phyloP scores from a whole-genome alignment of 2,888 invertebrate species.

The Coleophora deauratella region DNA sequence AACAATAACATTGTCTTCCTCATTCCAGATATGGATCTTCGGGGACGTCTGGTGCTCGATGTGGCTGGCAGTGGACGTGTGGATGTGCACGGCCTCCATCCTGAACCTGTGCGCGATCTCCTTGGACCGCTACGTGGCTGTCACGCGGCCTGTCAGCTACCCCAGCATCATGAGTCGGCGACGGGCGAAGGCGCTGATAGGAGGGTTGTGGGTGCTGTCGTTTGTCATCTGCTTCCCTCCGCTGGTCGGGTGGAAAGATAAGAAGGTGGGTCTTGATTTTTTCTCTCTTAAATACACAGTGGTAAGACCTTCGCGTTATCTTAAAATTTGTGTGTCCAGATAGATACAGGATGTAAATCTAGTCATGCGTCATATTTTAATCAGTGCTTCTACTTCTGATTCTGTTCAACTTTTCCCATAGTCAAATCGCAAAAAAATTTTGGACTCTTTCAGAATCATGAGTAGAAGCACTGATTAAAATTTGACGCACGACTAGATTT shows the following conservation, averaged over 20 bases:
- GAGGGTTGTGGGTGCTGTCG: conserved; percentile 95
- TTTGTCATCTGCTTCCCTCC: conserved; percentile 98
- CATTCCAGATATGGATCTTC: conserved; percentile 94
- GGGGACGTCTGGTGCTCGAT: conserved; percentile 96
- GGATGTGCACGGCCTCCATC: conserved; percentile 99
- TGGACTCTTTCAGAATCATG: too few relatives aligned
- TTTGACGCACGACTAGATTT: too few relatives aligned
- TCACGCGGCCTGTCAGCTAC: conserved; percentile 96
- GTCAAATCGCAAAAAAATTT: too few relatives aligned
- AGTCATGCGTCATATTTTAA: too few relatives aligned
- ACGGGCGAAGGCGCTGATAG: conserved; percentile 89
- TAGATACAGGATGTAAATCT: too few relatives aligned
- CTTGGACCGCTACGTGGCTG: conserved; percentile 95
- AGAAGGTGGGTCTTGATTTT: conserved; percentile 39
- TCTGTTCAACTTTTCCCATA: too few relatives aligned
- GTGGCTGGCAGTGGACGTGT: conserved; percentile 98
- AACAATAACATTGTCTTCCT: too few relatives aligned
- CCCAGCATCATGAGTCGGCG: conserved; percentile 92
- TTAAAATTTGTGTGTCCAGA: too few relatives aligned
- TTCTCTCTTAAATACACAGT: too few relatives aligned
- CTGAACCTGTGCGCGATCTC: conserved; percentile 97
- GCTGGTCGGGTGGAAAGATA: conserved; percentile 92
- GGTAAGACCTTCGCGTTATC: neutral
- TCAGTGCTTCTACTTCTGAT: too few relatives aligned
- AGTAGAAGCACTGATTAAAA: too few relatives aligned